phyloP scores from a whole-genome alignment of 1,140 invertebrate species.

The Drosophila albomicans region DNA sequence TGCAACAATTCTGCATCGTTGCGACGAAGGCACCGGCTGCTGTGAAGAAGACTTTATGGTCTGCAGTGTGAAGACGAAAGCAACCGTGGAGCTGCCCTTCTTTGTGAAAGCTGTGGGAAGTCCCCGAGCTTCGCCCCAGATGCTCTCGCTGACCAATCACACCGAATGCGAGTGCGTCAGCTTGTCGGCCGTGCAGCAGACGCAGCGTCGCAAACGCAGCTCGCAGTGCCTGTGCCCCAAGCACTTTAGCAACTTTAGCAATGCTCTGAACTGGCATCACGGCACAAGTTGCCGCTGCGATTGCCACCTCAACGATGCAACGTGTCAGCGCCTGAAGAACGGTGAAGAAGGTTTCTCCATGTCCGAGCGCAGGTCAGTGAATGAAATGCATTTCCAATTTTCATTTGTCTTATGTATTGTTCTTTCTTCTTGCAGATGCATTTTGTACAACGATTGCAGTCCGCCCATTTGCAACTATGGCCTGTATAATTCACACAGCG shows the following conservation, averaged over 20 bases:
- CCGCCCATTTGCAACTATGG: slow-evolving; percentile 71
- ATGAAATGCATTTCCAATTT: not conserved
- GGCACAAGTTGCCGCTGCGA: slow-evolving; percentile 68
- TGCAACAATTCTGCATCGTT: slow-evolving; percentile 90
- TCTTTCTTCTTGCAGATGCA: slow-evolving; percentile 59
- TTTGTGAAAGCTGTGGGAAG: slow-evolving; percentile 13
- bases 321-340: slow-evolving; percentile 75
- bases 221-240: slow-evolving; percentile 65
- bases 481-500: slow-evolving; percentile 58
- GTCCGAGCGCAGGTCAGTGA: slow-evolving; percentile 67
- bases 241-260: slow-evolving; percentile 68
- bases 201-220: slow-evolving; percentile 64
- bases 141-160: slow-evolving; percentile 61
- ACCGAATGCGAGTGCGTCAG: slow-evolving; percentile 74
- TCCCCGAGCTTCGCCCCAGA: not conserved
- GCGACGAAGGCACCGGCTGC: slow-evolving; percentile 90
- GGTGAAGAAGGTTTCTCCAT: slow-evolving; percentile 78
- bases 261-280: slow-evolving; percentile 16
- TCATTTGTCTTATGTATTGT: not conserved
- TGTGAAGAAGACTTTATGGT: slow-evolving; percentile 87
- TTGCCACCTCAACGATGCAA: slow-evolving; percentile 65
- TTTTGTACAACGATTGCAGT: slow-evolving; percentile 57
- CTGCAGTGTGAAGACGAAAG: slow-evolving; percentile 85
- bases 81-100: slow-evolving; percentile 62
- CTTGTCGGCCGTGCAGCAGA: slow-evolving; percentile 11